Evolutionary conservation across 2,888 invertebrate species (phyloP), one percentile per base, ranked within the genome.

Genomic region (Ferrisia virgata): DNA sequence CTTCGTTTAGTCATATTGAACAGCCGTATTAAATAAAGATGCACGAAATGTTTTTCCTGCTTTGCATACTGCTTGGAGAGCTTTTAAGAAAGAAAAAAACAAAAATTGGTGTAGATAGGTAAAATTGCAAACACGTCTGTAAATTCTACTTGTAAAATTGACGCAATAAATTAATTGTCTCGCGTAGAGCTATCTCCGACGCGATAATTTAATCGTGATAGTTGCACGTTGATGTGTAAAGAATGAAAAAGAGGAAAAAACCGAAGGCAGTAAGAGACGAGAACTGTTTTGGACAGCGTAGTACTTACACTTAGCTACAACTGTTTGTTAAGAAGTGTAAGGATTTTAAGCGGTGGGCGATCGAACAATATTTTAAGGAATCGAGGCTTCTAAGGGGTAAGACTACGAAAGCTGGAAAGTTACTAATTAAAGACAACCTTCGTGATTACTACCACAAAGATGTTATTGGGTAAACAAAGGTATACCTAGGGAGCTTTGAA

Each of bases 341-440:
- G 28, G 64, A 64, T 64, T 64, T 64, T 64, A 64, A 64, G 28
- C 64, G 28, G 28, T 64, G 25, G 15, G 28, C 13, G 64, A 64
- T 8, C 64, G 28, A 64, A 28, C 28, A 28, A 28, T 64, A 64
- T 13, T 64, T 64, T 18, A 64, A 64, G 9, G 6, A 36, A 76
- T 76, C 72, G 72, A 76, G 36, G 72, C 36, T 76, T 11, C 22
- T n/a, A 18, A 28, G 36, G 72, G 18, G 36, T 76, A 18, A 36
- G 18, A 76, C n/a, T n/a, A 22, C 15, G 72, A 36, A 76, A 76
- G 80, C 80, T 80, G n/a, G 53, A 53, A 80, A 47, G 47, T 53
- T 80, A 80, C 80, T 80, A 80, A 80, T 80, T 80, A 80, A 80
- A 80, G 80, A 80, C 47, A 33, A 33, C 53, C 53, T 80, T 80